A percentile compares a stretch with the other conserved stretches of the same genome.
Conservation (phyloP, 2,888 invertebrate genomes). For the Gortyna flavago region DNA sequence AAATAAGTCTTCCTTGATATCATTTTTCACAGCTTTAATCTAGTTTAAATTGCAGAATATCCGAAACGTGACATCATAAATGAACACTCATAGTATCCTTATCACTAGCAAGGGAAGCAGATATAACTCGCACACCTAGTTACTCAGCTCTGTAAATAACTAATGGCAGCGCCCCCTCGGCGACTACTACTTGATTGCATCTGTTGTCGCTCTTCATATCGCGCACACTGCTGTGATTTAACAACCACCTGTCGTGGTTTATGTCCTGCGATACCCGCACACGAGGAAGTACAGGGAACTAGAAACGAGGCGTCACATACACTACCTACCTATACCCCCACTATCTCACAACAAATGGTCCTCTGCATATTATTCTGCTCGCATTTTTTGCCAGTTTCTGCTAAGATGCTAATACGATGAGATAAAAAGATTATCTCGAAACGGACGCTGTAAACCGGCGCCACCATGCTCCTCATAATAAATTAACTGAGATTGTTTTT, state of each 20-base stretch:
- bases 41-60: conserved; percentile 51
- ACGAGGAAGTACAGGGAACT: conserved; percentile 76
- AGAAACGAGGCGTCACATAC: conserved; percentile 66
- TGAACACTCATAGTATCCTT: conserved; percentile 54
- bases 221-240: conserved; percentile 80
- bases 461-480: conserved; percentile 65
- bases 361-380: conserved; percentile 54
- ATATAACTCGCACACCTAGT: conserved; percentile 67
- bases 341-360: conserved; percentile 52
- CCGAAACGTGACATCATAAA: conserved; percentile 57
- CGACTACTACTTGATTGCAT: conserved; percentile 74
- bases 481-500: conserved; percentile 63
- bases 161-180: conserved; percentile 72
- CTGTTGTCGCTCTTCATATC: conserved; percentile 82
- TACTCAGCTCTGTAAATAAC: conserved; percentile 67
- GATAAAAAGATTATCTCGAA: conserved; percentile 67
- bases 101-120: conserved; percentile 59
- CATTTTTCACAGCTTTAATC: conserved; percentile 49
- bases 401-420: conserved; percentile 63
- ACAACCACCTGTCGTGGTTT: conserved; percentile 83
- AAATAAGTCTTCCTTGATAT: conserved; percentile 36
- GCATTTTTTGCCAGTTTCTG: conserved; percentile 54
- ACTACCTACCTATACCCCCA: conserved; percentile 59
- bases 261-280: conserved; percentile 80
- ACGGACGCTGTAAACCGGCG: conserved; percentile 62